A percentile compares a stretch with the other conserved stretches of the same genome.
Evolutionary conservation across 2,797 vertebrate species (phyloP).

Genomic region (Macroramphosus scolopax): DNA sequence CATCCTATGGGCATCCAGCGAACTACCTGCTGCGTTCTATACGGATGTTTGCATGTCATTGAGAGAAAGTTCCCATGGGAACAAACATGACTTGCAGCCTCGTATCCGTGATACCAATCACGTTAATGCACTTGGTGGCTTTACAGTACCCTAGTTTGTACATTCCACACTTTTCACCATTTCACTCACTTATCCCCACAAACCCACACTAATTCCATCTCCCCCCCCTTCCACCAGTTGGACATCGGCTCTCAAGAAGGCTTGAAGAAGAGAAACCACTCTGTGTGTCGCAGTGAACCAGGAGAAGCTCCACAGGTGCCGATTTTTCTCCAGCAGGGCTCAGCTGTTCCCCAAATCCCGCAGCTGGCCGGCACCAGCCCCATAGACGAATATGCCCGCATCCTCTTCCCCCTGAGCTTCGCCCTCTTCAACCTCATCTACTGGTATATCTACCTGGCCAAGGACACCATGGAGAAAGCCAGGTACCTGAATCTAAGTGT

Average conservation of each 20-base stretch:
- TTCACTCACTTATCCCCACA: neutral
- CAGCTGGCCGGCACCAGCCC: slow-evolving; percentile 85
- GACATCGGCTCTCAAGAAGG: slow-evolving; percentile 74
- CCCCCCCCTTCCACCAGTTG: slow-evolving; percentile 22
- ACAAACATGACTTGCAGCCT: slow-evolving; percentile 25
- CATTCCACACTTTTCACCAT: neutral
- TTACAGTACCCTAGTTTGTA: neutral
- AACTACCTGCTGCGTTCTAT: slow-evolving; percentile 58
- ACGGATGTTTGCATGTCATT: slow-evolving; percentile 32
- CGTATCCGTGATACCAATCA: slow-evolving; percentile 12
- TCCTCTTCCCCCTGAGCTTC: slow-evolving; percentile 90
- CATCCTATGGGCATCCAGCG: slow-evolving; percentile 51
- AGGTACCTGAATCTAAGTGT: no score
- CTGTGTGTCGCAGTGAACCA: slow-evolving; percentile 71
- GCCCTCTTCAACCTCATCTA: slow-evolving; percentile 91
- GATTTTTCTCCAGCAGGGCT: slow-evolving; percentile 77
- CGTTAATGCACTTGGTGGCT: slow-evolving; percentile 1
- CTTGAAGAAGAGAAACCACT: slow-evolving; percentile 85
- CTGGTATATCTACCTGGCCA: slow-evolving; percentile 91
- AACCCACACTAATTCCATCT: neutral
- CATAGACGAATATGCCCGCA: slow-evolving; percentile 88
- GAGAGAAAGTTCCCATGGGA: slow-evolving; percentile 40
- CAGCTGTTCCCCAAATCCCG: slow-evolving; percentile 69
- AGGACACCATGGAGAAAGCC: slow-evolving; percentile 85
- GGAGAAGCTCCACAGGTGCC: slow-evolving; percentile 54